phyloP scores from a whole-genome alignment of 2,113 vertebrate species.

The Gambusia holbrooki region DNA sequence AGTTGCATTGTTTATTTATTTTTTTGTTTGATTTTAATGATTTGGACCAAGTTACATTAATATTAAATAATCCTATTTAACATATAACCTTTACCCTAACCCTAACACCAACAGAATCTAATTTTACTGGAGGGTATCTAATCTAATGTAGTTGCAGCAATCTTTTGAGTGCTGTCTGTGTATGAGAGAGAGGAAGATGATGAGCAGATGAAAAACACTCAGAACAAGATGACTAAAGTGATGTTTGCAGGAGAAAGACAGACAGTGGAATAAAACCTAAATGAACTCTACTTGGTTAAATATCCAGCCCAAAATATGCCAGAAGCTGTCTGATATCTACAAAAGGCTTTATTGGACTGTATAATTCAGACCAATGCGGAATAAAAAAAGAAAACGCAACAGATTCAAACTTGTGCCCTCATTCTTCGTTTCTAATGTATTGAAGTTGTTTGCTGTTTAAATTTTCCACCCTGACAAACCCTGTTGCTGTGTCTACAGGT shows the following conservation, averaged over 20 bases:
- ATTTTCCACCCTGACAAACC: neutral
- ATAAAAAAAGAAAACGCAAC: no score
- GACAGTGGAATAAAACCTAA: neutral
- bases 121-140: neutral
- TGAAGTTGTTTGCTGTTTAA: neutral
- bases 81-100: no score
- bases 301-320: neutral
- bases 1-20: no score
- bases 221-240: no score
- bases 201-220: neutral
- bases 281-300: neutral
- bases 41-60: no score
- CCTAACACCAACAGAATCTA: neutral
- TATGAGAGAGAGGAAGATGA: neutral
- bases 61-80: no score
- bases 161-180: neutral
- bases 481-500: constrained; percentile 74
- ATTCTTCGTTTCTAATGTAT: neutral
- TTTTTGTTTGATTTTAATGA: no score
- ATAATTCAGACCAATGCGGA: neutral
- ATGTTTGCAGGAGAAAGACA: no score
- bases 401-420: neutral
- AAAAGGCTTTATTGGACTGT: neutral
- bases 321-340: neutral
- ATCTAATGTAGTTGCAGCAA: neutral